Conservation (phyloP, 2,888 invertebrate species). For the Ditula angustiorana region DNA sequence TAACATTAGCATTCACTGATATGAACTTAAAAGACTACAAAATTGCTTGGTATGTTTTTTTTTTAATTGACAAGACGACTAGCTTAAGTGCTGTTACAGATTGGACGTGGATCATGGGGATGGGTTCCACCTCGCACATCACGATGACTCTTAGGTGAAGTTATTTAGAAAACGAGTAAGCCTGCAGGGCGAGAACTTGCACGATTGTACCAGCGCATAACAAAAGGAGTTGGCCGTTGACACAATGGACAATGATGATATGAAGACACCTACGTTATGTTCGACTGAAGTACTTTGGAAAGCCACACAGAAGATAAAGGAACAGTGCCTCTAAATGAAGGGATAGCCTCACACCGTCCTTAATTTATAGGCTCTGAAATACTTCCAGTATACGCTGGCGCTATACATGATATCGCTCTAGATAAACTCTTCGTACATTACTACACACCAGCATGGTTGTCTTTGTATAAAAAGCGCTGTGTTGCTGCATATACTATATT, state of each 20-base stretch:
- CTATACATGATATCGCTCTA: not conserved
- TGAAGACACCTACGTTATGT: not conserved
- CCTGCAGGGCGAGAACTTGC: not conserved
- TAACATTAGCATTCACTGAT: not conserved
- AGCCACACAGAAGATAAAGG: not conserved
- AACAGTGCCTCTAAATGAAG: not conserved
- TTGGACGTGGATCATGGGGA: not conserved
- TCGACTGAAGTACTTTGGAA: not conserved
- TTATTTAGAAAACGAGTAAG: too few species aligned
- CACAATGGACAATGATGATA: not conserved
- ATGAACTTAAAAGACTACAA: not conserved
- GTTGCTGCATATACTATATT: not conserved
- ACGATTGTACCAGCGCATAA: not conserved
- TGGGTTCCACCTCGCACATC: too few species aligned
- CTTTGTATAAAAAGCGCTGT: not conserved
- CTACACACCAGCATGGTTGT: not conserved
- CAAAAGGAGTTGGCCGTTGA: not conserved
- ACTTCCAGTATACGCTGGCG: not conserved
- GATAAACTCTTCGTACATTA: not conserved
- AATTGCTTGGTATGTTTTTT: too few species aligned
- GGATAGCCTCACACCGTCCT: not conserved
- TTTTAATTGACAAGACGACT: too few species aligned
- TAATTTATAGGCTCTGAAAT: not conserved
- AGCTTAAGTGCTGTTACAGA: not conserved
- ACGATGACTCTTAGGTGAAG: not conserved